A percentile compares a stretch with the other conserved stretches of the same genome.
Evolutionary conservation across 2,797 vertebrate genomes (phyloP).

Genomic region (Periparus ater): DNA sequence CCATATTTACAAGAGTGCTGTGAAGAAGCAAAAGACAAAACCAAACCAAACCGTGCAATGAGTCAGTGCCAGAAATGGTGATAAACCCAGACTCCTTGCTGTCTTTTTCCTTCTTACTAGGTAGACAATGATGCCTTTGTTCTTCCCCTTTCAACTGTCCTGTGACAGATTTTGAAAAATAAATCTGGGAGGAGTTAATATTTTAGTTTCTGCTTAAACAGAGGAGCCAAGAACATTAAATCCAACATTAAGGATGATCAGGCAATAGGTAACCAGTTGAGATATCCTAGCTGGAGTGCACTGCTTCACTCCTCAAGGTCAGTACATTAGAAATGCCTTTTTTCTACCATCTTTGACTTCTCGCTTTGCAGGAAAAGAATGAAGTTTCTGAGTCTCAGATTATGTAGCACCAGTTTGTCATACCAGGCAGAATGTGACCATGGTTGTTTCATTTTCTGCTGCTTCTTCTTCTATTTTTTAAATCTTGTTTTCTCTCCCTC

Average conservation of each 20-base stretch:
- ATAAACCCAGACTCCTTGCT: neutral
- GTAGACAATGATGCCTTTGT: neutral
- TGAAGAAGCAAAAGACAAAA: slow-evolving; percentile 62
- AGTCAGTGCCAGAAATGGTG: slow-evolving; percentile 33
- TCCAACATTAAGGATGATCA: neutral
- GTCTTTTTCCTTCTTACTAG: neutral
- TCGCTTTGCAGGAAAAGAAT: neutral
- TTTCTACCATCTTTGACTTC: neutral
- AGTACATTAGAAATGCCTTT: neutral
- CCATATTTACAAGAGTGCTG: slow-evolving; percentile 49
- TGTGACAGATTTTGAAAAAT: neutral
- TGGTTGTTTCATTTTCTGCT: neutral
- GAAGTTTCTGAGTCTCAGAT: neutral
- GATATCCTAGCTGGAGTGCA: neutral
- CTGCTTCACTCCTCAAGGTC: neutral
- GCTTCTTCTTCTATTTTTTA: neutral
- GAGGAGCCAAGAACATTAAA: neutral
- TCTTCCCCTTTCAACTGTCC: neutral
- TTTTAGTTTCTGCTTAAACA: neutral
- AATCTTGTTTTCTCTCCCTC: neutral
- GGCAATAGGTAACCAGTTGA: neutral
- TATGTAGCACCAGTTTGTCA: neutral
- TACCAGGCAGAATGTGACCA: neutral
- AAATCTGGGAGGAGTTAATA: neutral
- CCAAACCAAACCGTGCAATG: neutral